Conservation (phyloP, 2,888 invertebrate genomes). For the Orgyia antiqua region DNA sequence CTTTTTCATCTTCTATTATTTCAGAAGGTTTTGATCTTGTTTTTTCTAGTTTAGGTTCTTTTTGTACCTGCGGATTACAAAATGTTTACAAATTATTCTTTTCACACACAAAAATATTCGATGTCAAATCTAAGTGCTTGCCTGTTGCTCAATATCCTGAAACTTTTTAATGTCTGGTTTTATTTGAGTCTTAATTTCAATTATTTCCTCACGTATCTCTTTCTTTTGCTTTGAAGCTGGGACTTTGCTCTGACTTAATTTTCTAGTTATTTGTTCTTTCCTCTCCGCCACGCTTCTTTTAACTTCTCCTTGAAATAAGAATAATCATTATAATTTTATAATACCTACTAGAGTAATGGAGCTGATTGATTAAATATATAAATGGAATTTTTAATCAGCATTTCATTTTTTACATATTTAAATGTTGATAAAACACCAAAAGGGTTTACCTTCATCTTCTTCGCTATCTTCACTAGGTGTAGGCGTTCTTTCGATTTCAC, state of each 20-base stretch:
- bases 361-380: no score
- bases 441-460: slow-evolving; percentile 64
- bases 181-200: slow-evolving; percentile 83
- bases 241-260: slow-evolving; percentile 83
- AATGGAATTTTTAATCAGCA: background rate
- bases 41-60: slow-evolving; percentile 59
- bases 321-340: background rate
- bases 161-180: slow-evolving; percentile 75
- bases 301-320: slow-evolving; percentile 41
- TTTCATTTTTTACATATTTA: background rate
- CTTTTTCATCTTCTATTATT: slow-evolving; percentile 47
- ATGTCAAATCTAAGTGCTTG: slow-evolving; percentile 25
- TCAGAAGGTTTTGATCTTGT: slow-evolving; percentile 63
- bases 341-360: no score
- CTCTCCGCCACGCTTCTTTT: slow-evolving; percentile 87
- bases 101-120: background rate
- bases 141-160: slow-evolving; percentile 72
- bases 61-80: slow-evolving; percentile 43
- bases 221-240: slow-evolving; percentile 86
- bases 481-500: slow-evolving; percentile 76
- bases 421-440: background rate
- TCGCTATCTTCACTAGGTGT: slow-evolving; percentile 74
- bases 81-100: slow-evolving; percentile 2
- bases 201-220: slow-evolving; percentile 85
- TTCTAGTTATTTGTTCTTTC: slow-evolving; percentile 85